Conservation (phyloP, 1,140 invertebrate species). For the Pollicipes pollicipes region DNA sequence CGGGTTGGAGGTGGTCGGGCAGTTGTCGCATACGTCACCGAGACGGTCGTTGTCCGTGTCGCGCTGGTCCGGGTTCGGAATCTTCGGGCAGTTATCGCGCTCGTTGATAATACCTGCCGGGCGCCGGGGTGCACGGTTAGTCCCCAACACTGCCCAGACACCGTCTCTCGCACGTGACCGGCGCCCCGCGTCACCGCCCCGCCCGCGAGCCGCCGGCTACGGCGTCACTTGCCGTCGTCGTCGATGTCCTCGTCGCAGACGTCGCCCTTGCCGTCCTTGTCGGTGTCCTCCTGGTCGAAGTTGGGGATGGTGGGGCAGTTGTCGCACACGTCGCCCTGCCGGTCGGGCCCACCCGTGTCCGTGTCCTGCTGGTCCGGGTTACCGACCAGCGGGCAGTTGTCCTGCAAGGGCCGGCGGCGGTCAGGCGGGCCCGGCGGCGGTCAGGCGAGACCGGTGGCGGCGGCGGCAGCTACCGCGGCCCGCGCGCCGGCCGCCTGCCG, state of each 20-base stretch:
- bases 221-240: constrained; percentile 50
- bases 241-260: constrained; percentile 78
- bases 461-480: no score
- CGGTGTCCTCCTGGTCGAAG: constrained; percentile 60
- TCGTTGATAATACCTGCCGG: constrained; percentile 35
- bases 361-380: constrained; percentile 57
- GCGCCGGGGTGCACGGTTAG: no score
- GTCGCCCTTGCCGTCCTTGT: constrained; percentile 60
- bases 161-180: no score
- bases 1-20: constrained; percentile 48
- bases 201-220: no score
- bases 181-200: no score
- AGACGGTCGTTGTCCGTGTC: constrained; percentile 54
- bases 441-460: no score
- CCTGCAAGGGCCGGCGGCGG: constrained; percentile 33
- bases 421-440: no score
- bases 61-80: constrained; percentile 49
- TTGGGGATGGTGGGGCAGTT: constrained; percentile 77
- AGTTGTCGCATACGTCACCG: constrained; percentile 71
- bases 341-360: constrained; percentile 48
- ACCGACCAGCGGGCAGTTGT: constrained; percentile 63
- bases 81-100: constrained; percentile 52
- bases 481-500: no score
- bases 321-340: constrained; percentile 74
- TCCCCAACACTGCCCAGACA: no score